These are phyloP conservation scores for Candoia aspera DNA, from an alignment of 2,113 vertebrate species.

Conservation along the genomic window DNA sequence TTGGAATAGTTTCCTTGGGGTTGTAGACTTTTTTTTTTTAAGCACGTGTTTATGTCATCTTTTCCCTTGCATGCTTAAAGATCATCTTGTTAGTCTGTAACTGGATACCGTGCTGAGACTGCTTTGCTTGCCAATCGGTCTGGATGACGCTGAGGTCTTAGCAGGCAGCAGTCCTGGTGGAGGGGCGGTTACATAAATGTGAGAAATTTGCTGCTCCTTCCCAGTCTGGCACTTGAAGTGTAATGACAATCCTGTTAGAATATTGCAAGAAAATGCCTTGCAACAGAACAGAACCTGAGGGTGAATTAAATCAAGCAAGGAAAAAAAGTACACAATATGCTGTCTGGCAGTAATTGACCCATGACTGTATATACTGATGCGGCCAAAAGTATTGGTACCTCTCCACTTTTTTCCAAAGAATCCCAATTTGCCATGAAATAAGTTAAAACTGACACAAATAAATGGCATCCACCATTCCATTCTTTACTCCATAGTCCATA, in stretches of 20 bases:
- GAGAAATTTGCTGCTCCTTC: slow-evolving; percentile 26
- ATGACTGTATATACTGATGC: not conserved
- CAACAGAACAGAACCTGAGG: not conserved
- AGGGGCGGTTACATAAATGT: slow-evolving; percentile 2
- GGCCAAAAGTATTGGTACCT: not conserved
- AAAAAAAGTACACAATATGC: not conserved
- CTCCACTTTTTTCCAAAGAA: not conserved
- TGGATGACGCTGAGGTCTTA: not conserved
- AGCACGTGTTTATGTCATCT: not conserved
- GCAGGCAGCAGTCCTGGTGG: not conserved
- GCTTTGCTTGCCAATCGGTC: not conserved
- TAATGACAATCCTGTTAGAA: slow-evolving; percentile 3
- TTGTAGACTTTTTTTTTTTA: not conserved
- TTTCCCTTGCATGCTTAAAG: not conserved
- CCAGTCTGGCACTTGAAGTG: slow-evolving; percentile 3
- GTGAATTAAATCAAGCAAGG: not conserved
- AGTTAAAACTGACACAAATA: not conserved
- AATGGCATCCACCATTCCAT: not conserved
- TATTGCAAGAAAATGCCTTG: not conserved
- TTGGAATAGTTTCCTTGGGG: not conserved
- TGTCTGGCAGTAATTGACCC: not conserved
- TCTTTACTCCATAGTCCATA: not conserved
- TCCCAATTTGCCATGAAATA: not conserved
- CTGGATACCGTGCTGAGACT: slow-evolving; percentile 12
- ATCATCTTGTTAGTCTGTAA: not conserved